Percentiles rank a stretch among this genome's conserved stretches.
phyloP scores from a whole-genome alignment of 2,797 vertebrate species.

The Lagodon rhomboides region DNA sequence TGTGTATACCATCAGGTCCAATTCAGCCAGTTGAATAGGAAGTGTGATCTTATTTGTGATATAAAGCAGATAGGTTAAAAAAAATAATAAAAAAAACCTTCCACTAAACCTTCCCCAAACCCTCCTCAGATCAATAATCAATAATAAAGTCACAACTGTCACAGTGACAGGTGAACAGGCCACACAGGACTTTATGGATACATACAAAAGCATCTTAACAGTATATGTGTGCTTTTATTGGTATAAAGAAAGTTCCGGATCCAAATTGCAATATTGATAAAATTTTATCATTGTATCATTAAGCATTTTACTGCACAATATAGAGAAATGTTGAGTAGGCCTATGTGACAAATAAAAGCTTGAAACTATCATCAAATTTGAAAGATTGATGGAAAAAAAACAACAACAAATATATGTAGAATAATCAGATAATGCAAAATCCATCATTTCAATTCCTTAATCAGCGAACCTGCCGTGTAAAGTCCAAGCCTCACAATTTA shows the following conservation, averaged over 20 bases:
- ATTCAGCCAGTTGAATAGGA: neutral
- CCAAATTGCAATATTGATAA: neutral
- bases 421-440: neutral
- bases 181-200: neutral
- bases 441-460: neutral
- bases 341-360: neutral
- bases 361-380: neutral
- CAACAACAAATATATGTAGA: neutral
- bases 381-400: neutral
- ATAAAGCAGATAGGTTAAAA: neutral
- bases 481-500: neutral
- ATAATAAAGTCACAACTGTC: too few species aligned
- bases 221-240: neutral
- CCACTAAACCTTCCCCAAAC: neutral
- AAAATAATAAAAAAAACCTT: too few species aligned
- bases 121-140: too few species aligned
- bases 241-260: neutral
- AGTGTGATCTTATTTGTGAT: neutral
- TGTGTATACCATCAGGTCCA: neutral
- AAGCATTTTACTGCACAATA: too few species aligned
- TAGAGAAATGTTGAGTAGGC: too few species aligned
- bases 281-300: neutral
- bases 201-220: slow-evolving; percentile 1
- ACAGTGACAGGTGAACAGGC: too few species aligned
- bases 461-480: neutral